Evolutionary conservation across 2,797 vertebrate species (phyloP), one percentile per base, ranked within the genome.

Genomic region (Crenuchus spilurus): DNA sequence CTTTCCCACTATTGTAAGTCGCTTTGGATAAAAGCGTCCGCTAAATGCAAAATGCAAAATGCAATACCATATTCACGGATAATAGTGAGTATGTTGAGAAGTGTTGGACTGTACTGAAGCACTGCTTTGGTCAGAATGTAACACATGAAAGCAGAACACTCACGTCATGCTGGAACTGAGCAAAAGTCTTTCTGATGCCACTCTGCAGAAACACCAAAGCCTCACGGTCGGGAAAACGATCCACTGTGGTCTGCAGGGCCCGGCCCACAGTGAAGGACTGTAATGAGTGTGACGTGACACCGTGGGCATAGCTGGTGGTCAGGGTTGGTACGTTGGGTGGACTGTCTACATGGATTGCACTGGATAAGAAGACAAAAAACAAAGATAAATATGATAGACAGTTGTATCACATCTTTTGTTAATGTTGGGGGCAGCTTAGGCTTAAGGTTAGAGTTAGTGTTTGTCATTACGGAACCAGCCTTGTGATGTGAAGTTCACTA

Each of bases 101-200:
- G n/a, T n/a, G n/a, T n/a, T n/a, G n/a, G n/a, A n/a, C n/a, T n/a
- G n/a, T n/a, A n/a, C n/a, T n/a, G n/a, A n/a, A n/a, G n/a, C n/a
- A n/a, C n/a, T n/a, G n/a, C n/a, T n/a, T n/a, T n/a, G n/a, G n/a
- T n/a, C n/a, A n/a, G n/a, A n/a, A n/a, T n/a, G n/a, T n/a, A 42
- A 5, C 20, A 64, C 55, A 31, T 2, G 11, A 26, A 13, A 0
- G 31, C 11, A 9, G 31, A 1, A 41, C 24, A 89, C 95, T 91
- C 78, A 98, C 97, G 62, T 98, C 95, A 63, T 94, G 84, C 60
- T 93, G 94, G 49, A 99, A 84, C 80, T 95, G 89, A n/a, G 92
- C 88, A 71, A 96, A 99, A 0, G 94, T 98, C 82, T 93, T 93
- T 61, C 96, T 90, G 81, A 95, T 18, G 2, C 91, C 91, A 0